These are phyloP conservation scores for Keiferia lycopersicella DNA, from an alignment of 2,888 invertebrate genomes.

Conservation along the genomic window DNA sequence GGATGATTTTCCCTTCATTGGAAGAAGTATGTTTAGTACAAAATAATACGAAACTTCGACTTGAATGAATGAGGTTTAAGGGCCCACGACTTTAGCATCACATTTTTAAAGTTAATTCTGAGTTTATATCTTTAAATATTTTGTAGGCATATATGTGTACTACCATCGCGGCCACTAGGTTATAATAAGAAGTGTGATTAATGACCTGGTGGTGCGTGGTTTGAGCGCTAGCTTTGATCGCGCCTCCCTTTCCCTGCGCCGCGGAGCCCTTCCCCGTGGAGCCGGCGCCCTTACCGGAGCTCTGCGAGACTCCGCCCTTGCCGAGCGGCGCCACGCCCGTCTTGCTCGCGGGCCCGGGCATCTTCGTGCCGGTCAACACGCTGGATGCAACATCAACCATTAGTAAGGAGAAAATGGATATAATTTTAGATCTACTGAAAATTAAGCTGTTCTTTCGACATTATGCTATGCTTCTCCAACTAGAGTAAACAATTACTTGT, in stretches of 20 bases:
- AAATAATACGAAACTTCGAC: constrained; percentile 16
- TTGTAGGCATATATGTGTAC: no score
- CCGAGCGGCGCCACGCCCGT: constrained; percentile 68
- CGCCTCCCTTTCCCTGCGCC: constrained; percentile 55
- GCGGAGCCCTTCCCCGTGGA: constrained; percentile 53
- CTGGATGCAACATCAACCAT: constrained; percentile 38
- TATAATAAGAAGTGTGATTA: constrained; percentile 7
- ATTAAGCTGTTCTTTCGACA: no score
- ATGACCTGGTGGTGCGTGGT: constrained; percentile 57
- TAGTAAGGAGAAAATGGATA: background rate
- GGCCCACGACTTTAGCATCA: no score
- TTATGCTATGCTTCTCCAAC: no score
- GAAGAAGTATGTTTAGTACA: constrained; percentile 21
- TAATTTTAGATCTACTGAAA: background rate
- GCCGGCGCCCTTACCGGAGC: constrained; percentile 49
- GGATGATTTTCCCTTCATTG: constrained; percentile 57
- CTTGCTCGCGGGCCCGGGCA: constrained; percentile 78
- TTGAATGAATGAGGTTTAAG: background rate
- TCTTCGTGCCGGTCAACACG: constrained; percentile 73
- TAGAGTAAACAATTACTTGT: no score
- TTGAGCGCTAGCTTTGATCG: constrained; percentile 54
- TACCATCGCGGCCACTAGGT: no score
- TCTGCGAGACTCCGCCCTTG: constrained; percentile 54
- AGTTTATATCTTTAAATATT: no score
- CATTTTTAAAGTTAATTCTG: no score